Conservation (phyloP, 2,888 invertebrate species). For the Epicampocera succincta region DNA sequence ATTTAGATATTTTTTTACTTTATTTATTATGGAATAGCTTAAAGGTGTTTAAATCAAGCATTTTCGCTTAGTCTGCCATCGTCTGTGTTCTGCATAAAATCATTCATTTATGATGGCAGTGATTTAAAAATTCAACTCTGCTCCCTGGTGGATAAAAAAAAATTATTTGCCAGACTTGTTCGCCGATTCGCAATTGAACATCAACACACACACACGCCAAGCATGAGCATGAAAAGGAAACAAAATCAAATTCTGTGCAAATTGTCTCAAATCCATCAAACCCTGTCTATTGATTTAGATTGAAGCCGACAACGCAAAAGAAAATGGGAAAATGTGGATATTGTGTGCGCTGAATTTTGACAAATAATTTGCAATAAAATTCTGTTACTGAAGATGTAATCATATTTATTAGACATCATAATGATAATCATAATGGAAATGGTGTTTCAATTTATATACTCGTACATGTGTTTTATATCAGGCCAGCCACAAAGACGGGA, state of each 20-base stretch:
- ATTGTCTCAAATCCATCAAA: slow-evolving; percentile 62
- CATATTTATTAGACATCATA: slow-evolving; percentile 6
- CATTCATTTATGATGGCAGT: too few relatives aligned
- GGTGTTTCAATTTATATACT: slow-evolving; percentile 28
- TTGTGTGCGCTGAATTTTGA: slow-evolving; percentile 50
- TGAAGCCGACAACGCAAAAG: slow-evolving; percentile 6
- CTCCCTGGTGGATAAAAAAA: too few relatives aligned
- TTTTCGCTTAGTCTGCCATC: too few relatives aligned
- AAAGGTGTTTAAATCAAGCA: too few relatives aligned
- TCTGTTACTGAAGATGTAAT: slow-evolving; percentile 49
- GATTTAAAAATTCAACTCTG: too few relatives aligned
- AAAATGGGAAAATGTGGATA: background rate
- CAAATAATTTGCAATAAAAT: slow-evolving; percentile 59
- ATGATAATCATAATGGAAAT: slow-evolving; percentile 25
- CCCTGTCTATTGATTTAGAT: slow-evolving; percentile 63
- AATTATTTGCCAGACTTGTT: too few relatives aligned
- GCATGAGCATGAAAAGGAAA: background rate
- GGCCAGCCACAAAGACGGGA: background rate
- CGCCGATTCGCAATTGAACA: too few relatives aligned
- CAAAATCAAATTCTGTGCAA: slow-evolving; percentile 34
- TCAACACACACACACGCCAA: background rate
- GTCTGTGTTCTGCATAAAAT: too few relatives aligned
- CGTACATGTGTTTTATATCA: background rate
- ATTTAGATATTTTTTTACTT: too few relatives aligned
- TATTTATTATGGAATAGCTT: too few relatives aligned